Evolutionary conservation across 2,888 invertebrate genomes (phyloP), one percentile per base, ranked within the genome.

Genomic region (Villa cingulata): DNA sequence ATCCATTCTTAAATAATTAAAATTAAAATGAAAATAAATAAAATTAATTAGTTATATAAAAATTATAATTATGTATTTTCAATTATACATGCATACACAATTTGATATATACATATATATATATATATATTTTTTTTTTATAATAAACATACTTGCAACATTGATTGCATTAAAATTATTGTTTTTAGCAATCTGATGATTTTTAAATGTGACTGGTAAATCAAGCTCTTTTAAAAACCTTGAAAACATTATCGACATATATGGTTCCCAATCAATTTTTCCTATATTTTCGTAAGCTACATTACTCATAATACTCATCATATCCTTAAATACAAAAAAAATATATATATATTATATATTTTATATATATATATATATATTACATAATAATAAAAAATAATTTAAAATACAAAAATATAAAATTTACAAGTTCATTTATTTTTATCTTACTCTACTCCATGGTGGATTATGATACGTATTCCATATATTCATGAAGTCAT

Each of bases 191-290:
- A 71, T 72, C 61, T 75, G 75, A 60, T 74, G 73, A 51, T 81
- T 77, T 59, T 82, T 83, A 61, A 82, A 83, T 51, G 78, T 75
- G 46, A 90, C 86, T 1, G 89, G 90, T 45, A 92, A 70, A 60
- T 83, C 80, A 46, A 91, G 75, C 37, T 80, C 79, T 54, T 83
- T 75, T 51, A 86, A 67, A 62, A 78, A 83, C 63, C 80, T 72
- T 14, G 78, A 77, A 59, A 84, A 86, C 77, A 87, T 82, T 47
- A 78, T 69, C 1, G 89, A 81, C 45, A 89, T 75, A 61, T 89
- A 76, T 0, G 86, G 86, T 51, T 82, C 80, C 92, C 92, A 95
- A 64, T 95, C 81, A 39, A 94, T 80, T 45, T 81, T 79, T 1
- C 92, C 91, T 45, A 86, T 81, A 64, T 83, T 87, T 56, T 76